Evolutionary conservation across 2,888 invertebrate genomes (phyloP).

Genomic region (Liopterus haemorrhoidalis): DNA sequence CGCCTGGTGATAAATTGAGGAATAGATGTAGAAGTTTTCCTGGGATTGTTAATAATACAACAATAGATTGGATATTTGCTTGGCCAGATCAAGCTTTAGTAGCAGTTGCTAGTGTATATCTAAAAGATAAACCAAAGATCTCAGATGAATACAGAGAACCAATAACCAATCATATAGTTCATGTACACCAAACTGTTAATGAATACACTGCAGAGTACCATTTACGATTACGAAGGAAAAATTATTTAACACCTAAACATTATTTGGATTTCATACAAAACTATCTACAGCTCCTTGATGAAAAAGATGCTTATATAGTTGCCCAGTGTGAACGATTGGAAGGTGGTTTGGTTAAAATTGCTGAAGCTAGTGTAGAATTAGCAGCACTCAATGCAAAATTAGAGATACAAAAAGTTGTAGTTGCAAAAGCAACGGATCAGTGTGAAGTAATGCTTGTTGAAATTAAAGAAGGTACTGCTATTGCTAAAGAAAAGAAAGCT

Average conservation of each 20-base stretch:
- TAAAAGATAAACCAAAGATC: conserved; percentile 66
- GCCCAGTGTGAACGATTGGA: conserved; percentile 62
- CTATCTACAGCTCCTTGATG: conserved; percentile 69
- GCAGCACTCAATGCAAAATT: conserved; percentile 73
- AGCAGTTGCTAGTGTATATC: conserved; percentile 79
- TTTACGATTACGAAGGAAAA: conserved; percentile 67
- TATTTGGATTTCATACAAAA: conserved; percentile 81
- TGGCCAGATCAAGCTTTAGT: conserved; percentile 87
- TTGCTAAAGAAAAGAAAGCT: conserved; percentile 70
- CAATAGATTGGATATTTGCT: conserved; percentile 90
- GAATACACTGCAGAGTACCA: conserved; percentile 68
- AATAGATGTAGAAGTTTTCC: conserved; percentile 87
- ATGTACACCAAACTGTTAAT: conserved; percentile 73
- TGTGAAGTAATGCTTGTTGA: conserved; percentile 73
- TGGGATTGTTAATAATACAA: conserved; percentile 84
- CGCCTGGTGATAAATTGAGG: conserved; percentile 76
- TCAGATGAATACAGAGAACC: conserved; percentile 60
- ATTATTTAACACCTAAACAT: conserved; percentile 88
- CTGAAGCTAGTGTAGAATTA: conserved; percentile 78
- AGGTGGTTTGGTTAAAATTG: conserved; percentile 74
- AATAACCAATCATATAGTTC: conserved; percentile 79
- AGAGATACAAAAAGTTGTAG: conserved; percentile 75
- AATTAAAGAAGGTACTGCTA: conserved; percentile 65
- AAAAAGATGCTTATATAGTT: conserved; percentile 58
- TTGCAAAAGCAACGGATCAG: conserved; percentile 72